Evolutionary conservation across 2,113 vertebrate species (phyloP).

Genomic region (Paralichthys olivaceus): DNA sequence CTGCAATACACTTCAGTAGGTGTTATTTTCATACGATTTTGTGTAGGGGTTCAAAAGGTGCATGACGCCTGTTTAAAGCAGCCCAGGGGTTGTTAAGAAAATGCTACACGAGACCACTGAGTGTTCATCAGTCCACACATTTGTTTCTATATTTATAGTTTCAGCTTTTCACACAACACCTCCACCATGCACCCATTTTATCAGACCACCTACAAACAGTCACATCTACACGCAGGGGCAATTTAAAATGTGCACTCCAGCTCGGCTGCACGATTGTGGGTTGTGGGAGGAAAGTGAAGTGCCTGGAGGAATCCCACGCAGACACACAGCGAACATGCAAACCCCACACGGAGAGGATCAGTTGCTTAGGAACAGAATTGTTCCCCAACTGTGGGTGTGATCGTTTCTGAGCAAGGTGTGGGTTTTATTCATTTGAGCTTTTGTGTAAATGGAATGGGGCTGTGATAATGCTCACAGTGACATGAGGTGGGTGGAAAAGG

Average conservation of each 20-base stretch:
- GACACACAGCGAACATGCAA: constrained; percentile 62
- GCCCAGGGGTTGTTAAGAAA: neutral
- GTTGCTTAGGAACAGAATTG: constrained; percentile 77
- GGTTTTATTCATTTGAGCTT: constrained; percentile 63
- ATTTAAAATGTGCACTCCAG: constrained; percentile 48
- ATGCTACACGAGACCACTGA: neutral
- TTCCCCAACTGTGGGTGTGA: constrained; percentile 68
- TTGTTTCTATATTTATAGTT: neutral
- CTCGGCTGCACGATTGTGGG: constrained; percentile 48
- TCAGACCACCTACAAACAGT: constrained; percentile 45
- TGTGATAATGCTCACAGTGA: constrained; percentile 29
- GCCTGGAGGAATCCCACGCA: constrained; percentile 58
- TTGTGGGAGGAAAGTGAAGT: constrained; percentile 52
- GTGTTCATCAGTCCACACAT: neutral
- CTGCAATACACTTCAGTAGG: neutral
- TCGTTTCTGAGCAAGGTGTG: constrained; percentile 55
- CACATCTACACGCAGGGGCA: constrained; percentile 24
- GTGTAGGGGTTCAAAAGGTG: neutral
- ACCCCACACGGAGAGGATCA: constrained; percentile 51
- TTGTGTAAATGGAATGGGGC: constrained; percentile 20
- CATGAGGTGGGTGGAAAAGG: constrained; percentile 56
- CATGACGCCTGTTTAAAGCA: neutral
- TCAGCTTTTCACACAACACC: constrained; percentile 21
- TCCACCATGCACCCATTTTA: constrained; percentile 10
- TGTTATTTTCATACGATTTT: neutral